phyloP scores from a whole-genome alignment of 2,113 vertebrate species.

The Dipodomys merriami region DNA sequence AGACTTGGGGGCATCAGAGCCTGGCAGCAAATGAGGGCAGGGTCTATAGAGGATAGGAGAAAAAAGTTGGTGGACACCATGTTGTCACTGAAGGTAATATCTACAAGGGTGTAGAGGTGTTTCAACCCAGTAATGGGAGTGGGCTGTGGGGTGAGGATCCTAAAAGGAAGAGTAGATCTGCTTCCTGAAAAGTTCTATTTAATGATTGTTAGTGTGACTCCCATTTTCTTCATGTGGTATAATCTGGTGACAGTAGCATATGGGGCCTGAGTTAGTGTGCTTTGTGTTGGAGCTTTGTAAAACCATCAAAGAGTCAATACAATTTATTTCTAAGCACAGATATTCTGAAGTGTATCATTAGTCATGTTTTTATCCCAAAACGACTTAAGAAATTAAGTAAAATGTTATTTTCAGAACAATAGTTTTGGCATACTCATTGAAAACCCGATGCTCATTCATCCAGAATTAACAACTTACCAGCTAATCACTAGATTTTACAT shows the following conservation, averaged over 20 bases:
- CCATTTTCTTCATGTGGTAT: background rate
- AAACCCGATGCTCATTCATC: background rate
- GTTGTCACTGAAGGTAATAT: no score
- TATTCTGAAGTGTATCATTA: background rate
- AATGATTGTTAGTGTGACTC: background rate
- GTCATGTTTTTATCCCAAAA: background rate
- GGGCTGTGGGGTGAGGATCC: background rate
- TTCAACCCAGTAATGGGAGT: background rate
- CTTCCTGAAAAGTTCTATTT: background rate
- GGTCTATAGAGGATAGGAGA: background rate
- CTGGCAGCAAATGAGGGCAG: background rate
- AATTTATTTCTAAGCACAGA: background rate
- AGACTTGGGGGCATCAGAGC: background rate
- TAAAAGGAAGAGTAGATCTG: background rate
- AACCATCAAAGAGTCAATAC: background rate
- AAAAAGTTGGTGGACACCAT: background rate
- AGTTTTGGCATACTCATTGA: background rate
- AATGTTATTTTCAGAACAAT: background rate
- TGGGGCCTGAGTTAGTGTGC: background rate
- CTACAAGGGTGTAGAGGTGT: no score
- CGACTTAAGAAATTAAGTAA: background rate
- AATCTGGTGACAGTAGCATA: background rate
- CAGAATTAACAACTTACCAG: background rate
- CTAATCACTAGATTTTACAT: background rate
- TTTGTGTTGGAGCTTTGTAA: background rate